Evolutionary conservation across 23 tunicate genomes (phyloP).

Genomic region (Halocynthia aurantium): DNA sequence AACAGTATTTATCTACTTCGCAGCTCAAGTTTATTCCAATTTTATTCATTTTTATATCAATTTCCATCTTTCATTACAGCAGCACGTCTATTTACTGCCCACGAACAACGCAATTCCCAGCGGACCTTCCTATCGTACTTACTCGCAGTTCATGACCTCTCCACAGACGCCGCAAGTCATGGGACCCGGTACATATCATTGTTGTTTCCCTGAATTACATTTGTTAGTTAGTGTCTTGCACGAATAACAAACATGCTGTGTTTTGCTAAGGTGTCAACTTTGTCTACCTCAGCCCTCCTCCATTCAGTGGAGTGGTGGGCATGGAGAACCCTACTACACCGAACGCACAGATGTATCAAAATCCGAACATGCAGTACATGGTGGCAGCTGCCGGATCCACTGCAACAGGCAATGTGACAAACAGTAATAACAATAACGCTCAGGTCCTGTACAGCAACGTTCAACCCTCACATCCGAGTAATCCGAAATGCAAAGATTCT

Average conservation of each 20-base stretch:
- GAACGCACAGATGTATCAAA: not conserved
- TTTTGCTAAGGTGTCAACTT: slow-evolving; percentile 10
- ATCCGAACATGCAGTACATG: not conserved
- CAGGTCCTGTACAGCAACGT: too few species aligned
- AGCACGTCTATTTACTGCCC: slow-evolving; percentile 24
- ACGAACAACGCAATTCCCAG: slow-evolving; percentile 6
- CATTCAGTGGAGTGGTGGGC: slow-evolving; percentile 9
- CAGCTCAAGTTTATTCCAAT: too few species aligned
- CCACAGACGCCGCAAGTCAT: slow-evolving; percentile 23
- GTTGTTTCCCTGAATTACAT: not conserved
- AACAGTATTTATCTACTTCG: too few species aligned
- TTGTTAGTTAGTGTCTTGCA: not conserved
- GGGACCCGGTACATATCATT: slow-evolving; percentile 14
- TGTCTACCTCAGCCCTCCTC: slow-evolving; percentile 31
- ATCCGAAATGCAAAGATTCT: too few species aligned
- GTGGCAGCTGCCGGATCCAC: not conserved
- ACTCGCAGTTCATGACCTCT: slow-evolving; percentile 16
- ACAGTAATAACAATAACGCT: slow-evolving; percentile 20
- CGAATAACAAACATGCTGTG: not conserved
- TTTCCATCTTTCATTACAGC: not conserved
- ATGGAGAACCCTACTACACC: not conserved
- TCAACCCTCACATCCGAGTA: too few species aligned
- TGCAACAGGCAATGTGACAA: not conserved
- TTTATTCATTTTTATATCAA: too few species aligned
- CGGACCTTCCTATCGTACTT: slow-evolving; percentile 3